Base-by-base conservation (phyloP, 2,113 vertebrate species). In the Grammomys surdaster region DNA sequence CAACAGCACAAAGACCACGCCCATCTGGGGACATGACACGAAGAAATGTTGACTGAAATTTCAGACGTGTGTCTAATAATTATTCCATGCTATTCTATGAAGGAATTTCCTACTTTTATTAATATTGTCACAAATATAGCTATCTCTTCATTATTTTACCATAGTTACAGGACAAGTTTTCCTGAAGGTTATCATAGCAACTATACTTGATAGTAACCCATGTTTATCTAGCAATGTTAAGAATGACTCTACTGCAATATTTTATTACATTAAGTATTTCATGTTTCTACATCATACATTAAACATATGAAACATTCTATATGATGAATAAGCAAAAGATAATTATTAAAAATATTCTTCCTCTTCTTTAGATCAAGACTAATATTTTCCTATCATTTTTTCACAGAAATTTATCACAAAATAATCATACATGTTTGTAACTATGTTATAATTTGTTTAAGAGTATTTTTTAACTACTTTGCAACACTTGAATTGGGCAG, bases 381-480 rank as follows among this genome's bases (percentile, higher is more conserved):
- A 89, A 86, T 5, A 75, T 80, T 85, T 81, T 91, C 13, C 43
- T 81, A 75, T 60, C 51, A 92, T 73, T 69, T 3, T 88, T 89
- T 87, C 24, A 76, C 36, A 22, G 26, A n/a, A 94, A 72, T 7
- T 4, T 51, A 33, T 9, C 5, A 28, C 31, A 91, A 10, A 76
- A 63, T 77, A 12, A 72, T 9, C 24, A 81, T 70, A 65, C 19
- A 0, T 51, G 51, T 86, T 90, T 76, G 12, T 65, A 65, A 31
- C 28, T 24, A 63, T 60, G 2, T 91, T 89, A 10, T 81, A 72
- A 46, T 19, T 31, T 73, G 36, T 89, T 82, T 94, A 87, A 63
- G 67, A 82, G n/a, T 86, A 3, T 19, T 91, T 87, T 48, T 43
- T 65, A 22, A 58, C 46, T 73, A 76, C 16, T 77, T 77, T 24